Percentiles rank a stretch among this genome's conserved stretches.
phyloP scores from a whole-genome alignment of 2,797 vertebrate genomes.

The Sebastes ruberrimus region DNA sequence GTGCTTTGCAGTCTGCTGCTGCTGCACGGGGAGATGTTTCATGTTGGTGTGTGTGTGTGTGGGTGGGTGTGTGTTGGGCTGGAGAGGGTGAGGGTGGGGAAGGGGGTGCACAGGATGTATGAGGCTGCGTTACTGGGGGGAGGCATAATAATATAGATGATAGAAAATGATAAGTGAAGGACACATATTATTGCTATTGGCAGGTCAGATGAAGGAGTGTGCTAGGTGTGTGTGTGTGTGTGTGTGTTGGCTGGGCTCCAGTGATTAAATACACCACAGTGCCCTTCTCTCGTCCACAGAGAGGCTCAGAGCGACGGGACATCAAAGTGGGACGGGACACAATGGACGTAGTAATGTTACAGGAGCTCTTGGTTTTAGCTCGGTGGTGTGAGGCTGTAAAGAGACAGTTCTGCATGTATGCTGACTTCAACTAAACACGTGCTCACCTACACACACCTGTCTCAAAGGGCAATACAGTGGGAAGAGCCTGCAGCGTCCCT shows the following conservation, averaged over 20 bases:
- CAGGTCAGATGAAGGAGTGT: constrained; percentile 73
- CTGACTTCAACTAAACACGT: constrained; percentile 22
- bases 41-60: constrained; percentile 41
- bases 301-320: constrained; percentile 41
- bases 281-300: constrained; percentile 46
- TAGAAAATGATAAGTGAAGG: constrained; percentile 79
- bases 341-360: not conserved
- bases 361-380: constrained; percentile 37
- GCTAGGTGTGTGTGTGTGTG: constrained; percentile 18
- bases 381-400: constrained; percentile 22
- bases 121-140: constrained; percentile 34
- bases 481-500: constrained; percentile 19
- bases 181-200: constrained; percentile 78
- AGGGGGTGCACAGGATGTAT: constrained; percentile 58
- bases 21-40: constrained; percentile 69
- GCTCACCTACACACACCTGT: constrained; percentile 32
- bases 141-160: constrained; percentile 72
- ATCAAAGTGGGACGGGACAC: constrained; percentile 44
- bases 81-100: not conserved
- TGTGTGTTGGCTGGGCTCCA: constrained; percentile 62
- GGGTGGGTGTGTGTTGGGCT: not conserved
- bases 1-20: constrained; percentile 74
- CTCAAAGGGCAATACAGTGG: constrained; percentile 4
- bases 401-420: constrained; percentile 6
- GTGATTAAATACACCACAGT: constrained; percentile 63